These are phyloP conservation scores for Peromyscus maniculatus DNA, from an alignment of 2,113 vertebrate species.

Conservation along the genomic window DNA sequence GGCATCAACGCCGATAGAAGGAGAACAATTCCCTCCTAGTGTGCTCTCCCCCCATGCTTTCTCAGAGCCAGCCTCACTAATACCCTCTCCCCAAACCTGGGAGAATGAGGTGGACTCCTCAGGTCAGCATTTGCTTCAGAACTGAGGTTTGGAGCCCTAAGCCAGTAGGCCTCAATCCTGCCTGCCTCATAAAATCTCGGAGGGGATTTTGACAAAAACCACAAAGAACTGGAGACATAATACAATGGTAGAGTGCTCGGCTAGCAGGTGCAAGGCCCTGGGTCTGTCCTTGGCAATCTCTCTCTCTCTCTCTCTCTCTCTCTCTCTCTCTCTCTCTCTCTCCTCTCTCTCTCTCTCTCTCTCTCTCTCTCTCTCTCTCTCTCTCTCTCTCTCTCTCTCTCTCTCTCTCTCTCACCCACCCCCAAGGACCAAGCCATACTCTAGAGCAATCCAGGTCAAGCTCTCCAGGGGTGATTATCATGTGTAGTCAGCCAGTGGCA, in stretches of 20 bases:
- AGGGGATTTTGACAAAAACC: not conserved
- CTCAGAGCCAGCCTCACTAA: not conserved
- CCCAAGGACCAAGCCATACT: not conserved
- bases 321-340: too few species aligned
- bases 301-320: not conserved
- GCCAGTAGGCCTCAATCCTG: not conserved
- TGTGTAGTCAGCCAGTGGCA: not conserved
- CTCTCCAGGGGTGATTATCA: slow-evolving; percentile 8
- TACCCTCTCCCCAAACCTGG: not conserved
- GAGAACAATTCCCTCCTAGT: not conserved
- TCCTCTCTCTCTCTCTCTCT: not conserved
- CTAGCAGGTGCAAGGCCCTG: not conserved
- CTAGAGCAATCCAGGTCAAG: not conserved
- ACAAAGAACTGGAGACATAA: not conserved
- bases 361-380: not conserved
- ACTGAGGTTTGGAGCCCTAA: not conserved
- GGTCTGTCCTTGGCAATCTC: not conserved
- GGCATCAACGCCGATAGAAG: not conserved
- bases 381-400: not conserved
- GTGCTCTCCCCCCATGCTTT: too few species aligned
- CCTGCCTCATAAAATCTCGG: not conserved
- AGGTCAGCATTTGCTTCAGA: slow-evolving; percentile 32
- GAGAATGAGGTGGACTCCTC: not conserved
- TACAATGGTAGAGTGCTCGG: not conserved
- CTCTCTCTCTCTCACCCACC: not conserved